Conservation (phyloP, 2,113 vertebrate species). For the Apteryx owenii region DNA sequence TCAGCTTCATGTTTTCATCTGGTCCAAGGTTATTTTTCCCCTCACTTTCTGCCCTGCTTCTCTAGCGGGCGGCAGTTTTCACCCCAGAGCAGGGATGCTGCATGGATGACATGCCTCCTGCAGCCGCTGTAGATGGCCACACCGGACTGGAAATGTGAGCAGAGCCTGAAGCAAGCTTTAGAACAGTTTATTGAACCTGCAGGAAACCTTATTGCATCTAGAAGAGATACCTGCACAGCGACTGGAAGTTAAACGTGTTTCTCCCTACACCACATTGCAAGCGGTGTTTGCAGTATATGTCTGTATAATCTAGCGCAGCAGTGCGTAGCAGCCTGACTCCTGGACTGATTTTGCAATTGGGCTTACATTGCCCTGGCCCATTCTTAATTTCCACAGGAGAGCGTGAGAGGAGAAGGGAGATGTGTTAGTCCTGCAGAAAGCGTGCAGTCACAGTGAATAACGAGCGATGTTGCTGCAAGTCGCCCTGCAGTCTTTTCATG, state of each 20-base stretch:
- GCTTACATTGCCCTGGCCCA: neutral
- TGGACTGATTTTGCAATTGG: neutral
- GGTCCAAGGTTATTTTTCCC: neutral
- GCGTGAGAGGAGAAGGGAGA: neutral
- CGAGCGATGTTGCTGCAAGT: neutral
- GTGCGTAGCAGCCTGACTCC: neutral
- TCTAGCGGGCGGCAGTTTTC: neutral
- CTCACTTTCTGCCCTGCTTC: neutral
- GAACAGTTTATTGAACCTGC: neutral
- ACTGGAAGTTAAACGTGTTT: neutral
- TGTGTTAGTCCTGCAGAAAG: neutral
- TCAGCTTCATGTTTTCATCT: neutral
- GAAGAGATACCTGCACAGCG: neutral
- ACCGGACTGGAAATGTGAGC: neutral
- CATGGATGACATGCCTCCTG: neutral
- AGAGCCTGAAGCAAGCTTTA: neutral
- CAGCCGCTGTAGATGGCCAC: neutral
- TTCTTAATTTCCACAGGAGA: neutral
- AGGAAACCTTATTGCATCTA: neutral
- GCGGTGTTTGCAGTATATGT: neutral
- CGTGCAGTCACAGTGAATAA: neutral
- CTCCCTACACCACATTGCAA: neutral
- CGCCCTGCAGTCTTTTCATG: neutral
- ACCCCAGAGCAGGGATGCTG: neutral
- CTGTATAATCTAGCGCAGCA: neutral